Evolutionary conservation across 2,797 vertebrate genomes (phyloP), one percentile per base, ranked within the genome.

Genomic region (Mallotus villosus): DNA sequence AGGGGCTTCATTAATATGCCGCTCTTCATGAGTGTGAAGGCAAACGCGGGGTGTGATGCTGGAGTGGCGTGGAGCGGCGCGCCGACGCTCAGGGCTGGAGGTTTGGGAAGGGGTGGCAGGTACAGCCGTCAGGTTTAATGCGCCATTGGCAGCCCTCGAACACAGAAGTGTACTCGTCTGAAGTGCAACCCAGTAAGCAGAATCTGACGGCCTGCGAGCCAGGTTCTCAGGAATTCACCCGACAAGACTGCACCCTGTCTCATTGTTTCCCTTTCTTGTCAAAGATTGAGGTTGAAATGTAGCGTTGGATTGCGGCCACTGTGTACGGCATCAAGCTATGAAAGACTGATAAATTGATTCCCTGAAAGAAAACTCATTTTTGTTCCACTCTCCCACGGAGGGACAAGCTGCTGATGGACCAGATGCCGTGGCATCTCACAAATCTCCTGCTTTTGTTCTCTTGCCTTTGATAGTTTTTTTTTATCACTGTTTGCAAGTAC

Each of bases 181-280:
- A 84, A 86, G 70, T 73, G 71, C 74, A 55, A 46, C 67, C 46
- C 66, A 55, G 64, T 70, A 46, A 46, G 79, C 84, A 82, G 77
- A 80, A 82, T 87, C 77, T 78, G 75, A 80, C 74, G 68, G 0
- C 78, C 78, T 76, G 14, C 49, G 37, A 74, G 85, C 78, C 84
- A 86, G 82, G 78, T 81, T 78, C 64, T n/a, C 14, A 21, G 67
- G 7, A 21, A 68, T 14, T 34, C 27, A 17, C 9, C 21, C 2
- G 46, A 57, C 24, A 68, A 14, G 53, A 29, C 21, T 17, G 16
- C 9, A 14, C 49, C 17, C 49, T 21, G 24, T 34, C 9, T 32
- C n/a, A 21, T 55, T 68, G 67, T 68, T 29, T 29, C 17, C 5
- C 9, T 55, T 37, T 22, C 41, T 66, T 77, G 67, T 68, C 25